Percentiles rank a stretch among this genome's conserved stretches.
Evolutionary conservation across 1,140 invertebrate genomes (phyloP).

Genomic region (Sitobion miscanthi): DNA sequence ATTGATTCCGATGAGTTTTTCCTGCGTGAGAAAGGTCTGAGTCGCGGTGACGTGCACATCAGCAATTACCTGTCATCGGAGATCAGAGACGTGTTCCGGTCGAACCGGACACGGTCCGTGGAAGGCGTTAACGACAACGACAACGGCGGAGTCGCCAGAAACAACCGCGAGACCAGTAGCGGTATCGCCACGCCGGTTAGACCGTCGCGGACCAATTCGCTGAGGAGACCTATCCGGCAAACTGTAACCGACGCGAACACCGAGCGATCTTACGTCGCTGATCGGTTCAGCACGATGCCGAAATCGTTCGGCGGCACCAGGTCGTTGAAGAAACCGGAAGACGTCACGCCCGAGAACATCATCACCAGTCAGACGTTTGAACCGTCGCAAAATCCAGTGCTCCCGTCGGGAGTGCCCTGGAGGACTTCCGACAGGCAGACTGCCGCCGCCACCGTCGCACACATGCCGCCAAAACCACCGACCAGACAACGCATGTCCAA

Average conservation of each 20-base stretch:
- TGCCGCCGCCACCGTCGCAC: not conserved
- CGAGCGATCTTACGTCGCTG: not conserved
- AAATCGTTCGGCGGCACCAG: slow-evolving; percentile 40
- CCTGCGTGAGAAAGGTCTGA: slow-evolving; percentile 77
- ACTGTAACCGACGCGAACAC: not conserved
- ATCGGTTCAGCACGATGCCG: slow-evolving; percentile 49
- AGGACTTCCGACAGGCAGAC: not conserved
- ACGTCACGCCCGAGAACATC: slow-evolving; percentile 10
- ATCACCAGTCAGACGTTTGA: slow-evolving; percentile 45
- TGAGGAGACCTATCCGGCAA: slow-evolving; percentile 60
- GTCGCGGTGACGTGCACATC: slow-evolving; percentile 79
- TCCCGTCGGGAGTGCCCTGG: slow-evolving; percentile 29
- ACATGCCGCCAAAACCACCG: slow-evolving; percentile 44
- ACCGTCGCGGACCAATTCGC: slow-evolving; percentile 61
- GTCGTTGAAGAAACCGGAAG: not conserved
- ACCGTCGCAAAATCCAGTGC: not conserved
- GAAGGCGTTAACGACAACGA: slow-evolving; percentile 69
- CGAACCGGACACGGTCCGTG: slow-evolving; percentile 63
- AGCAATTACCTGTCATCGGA: slow-evolving; percentile 77
- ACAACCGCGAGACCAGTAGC: slow-evolving; percentile 63
- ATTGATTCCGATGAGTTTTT: slow-evolving; percentile 88
- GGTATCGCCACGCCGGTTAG: slow-evolving; percentile 59
- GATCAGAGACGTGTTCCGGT: slow-evolving; percentile 77
- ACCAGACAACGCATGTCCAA: slow-evolving; percentile 33
- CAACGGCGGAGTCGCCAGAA: slow-evolving; percentile 60